These are phyloP conservation scores for Tyto alba DNA, from an alignment of 2,113 vertebrate genomes.

Conservation along the genomic window DNA sequence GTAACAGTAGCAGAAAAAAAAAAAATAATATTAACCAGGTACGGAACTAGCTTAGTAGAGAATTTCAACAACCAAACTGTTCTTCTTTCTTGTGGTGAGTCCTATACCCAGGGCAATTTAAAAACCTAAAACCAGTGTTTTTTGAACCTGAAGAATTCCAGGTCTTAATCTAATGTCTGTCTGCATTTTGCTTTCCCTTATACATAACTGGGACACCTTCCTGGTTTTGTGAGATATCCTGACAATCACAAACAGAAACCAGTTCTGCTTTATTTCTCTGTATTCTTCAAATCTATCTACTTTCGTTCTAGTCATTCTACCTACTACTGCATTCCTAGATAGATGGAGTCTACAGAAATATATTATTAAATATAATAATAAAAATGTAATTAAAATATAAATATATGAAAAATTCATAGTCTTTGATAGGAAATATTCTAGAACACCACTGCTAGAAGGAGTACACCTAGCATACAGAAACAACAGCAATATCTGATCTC, in stretches of 20 bases:
- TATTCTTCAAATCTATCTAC: background rate
- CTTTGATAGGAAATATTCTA: background rate
- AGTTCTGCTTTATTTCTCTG: background rate
- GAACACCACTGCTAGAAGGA: background rate
- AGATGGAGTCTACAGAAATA: background rate
- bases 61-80: background rate
- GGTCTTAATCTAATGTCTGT: accelerated
- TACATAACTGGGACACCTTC: background rate
- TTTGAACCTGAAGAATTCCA: background rate
- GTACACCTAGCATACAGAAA: background rate
- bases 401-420: background rate
- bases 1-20: background rate
- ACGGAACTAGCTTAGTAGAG: background rate
- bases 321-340: background rate
- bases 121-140: background rate
- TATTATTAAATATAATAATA: background rate
- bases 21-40: background rate
- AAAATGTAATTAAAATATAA: background rate
- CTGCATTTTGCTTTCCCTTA: background rate
- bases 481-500: background rate
- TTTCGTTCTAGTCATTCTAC: background rate
- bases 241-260: background rate
- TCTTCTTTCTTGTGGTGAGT: background rate
- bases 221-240: background rate
- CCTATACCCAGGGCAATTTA: accelerated